Base-by-base conservation (phyloP, 92 coral and sea anemone species). In the Zoanthus sociatus region DNA sequence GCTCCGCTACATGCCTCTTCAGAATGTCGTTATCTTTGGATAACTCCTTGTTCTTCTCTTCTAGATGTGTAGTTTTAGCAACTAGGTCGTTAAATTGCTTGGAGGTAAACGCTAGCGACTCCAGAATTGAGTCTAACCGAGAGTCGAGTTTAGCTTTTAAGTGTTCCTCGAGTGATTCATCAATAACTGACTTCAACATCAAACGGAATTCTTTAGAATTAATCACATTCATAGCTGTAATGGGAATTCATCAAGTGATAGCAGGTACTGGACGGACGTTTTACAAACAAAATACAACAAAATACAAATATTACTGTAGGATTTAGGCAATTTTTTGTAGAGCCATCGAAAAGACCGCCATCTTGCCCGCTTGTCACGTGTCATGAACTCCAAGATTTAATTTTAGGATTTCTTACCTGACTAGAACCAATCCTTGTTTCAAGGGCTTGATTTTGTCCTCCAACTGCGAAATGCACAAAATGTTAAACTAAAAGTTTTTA, bases 341-440 rank as follows among this genome's bases (percentile, higher is more conserved):
- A 64, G 71, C 71, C 31, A 64, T 64, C 71, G 71, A 64, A 64
- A 64, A 64, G 71, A 64, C 71, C 71, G 71, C 71, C 71, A 64
- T 64, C 71, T 64, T 64, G 71, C 71, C 71, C 71, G 71, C 71
- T 64, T 64, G 71, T 64, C 71, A 64, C 7, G 71, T 9, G 71
- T 26, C 26, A 26, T 26, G 26, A 26, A 26, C 26, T 26, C 26
- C 26, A 26, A 26, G 10, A 7, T 50, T 50, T 50, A 48, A 4
- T 1, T 17, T 1, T 3, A 69, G 3, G 15, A 73, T 8, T 33
- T 61, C 78, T 79, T 54, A 93, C 94, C 98, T 92, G 87, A 90
- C 98, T 92, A 88, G 89, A 15, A 92, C 90, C 14, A 90, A 78
- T 10, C 98, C 95, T 51, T 93, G 90, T 56, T 92, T 92, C n/a